A percentile compares a stretch with the other conserved stretches of the same genome.
These are phyloP conservation scores for Himalopsyche kuldschensis DNA, from an alignment of 2,888 invertebrate species.

Conservation along the genomic window DNA sequence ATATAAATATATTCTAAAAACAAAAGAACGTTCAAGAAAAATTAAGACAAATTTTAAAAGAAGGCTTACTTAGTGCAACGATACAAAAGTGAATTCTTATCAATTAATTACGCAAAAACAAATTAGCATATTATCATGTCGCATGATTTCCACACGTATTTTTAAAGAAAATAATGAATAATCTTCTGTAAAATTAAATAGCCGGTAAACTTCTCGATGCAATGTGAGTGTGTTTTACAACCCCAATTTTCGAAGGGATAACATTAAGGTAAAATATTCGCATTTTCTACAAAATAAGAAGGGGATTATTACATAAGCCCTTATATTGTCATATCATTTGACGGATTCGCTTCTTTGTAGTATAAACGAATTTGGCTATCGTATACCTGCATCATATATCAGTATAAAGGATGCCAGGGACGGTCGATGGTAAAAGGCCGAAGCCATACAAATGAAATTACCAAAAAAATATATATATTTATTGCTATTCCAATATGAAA, in stretches of 20 bases:
- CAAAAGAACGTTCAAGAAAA: too few species aligned
- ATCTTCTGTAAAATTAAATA: background rate
- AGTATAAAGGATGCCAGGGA: background rate
- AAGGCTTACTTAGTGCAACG: too few species aligned
- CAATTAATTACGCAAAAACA: too few species aligned
- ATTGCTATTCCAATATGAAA: too few species aligned
- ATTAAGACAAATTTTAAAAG: too few species aligned
- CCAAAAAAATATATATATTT: too few species aligned
- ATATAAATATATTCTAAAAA: too few species aligned
- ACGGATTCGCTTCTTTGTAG: background rate
- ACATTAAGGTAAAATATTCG: background rate
- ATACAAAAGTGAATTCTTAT: too few species aligned
- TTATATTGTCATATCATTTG: slow-evolving; percentile 1
- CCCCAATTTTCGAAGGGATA: background rate
- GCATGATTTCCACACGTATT: background rate
- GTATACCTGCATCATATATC: background rate
- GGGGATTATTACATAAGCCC: slow-evolving; percentile 4
- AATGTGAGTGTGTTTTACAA: background rate
- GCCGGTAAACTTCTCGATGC: too few species aligned
- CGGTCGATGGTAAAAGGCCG: background rate
- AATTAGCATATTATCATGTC: too few species aligned
- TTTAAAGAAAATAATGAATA: background rate
- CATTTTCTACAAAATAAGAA: background rate
- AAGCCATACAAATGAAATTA: too few species aligned
- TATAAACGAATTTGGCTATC: background rate